Conservation (phyloP, 2,113 vertebrate species). For the Grammomys dolichurus region DNA sequence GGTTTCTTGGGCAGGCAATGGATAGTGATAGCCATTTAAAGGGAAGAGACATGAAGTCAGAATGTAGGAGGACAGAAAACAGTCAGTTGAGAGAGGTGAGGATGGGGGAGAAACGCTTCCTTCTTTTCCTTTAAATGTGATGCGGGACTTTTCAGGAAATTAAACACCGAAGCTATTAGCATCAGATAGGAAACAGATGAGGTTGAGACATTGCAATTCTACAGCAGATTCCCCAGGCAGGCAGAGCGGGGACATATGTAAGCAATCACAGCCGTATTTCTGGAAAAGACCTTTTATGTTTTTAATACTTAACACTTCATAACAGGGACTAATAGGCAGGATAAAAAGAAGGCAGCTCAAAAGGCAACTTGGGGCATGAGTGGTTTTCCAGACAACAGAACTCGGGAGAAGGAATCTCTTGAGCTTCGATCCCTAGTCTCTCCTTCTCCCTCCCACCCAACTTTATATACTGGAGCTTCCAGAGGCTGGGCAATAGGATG, state of each 20-base stretch:
- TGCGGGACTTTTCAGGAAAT: constrained; percentile 90
- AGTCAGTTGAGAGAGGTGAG: constrained; percentile 59
- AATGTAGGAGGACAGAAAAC: constrained; percentile 68
- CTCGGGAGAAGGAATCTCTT: background rate
- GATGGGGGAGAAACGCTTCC: constrained; percentile 71
- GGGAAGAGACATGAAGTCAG: constrained; percentile 66
- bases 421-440: constrained; percentile 33
- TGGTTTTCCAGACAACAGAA: constrained; percentile 86
- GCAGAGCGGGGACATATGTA: constrained; percentile 87
- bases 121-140: constrained; percentile 87
- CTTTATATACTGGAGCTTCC: background rate
- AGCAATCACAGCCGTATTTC: constrained; percentile 89
- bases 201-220: constrained; percentile 83
- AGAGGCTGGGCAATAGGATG: background rate
- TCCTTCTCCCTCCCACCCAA: constrained; percentile 1
- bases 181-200: constrained; percentile 92
- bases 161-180: constrained; percentile 89
- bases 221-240: constrained; percentile 83
- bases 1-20: constrained; percentile 37
- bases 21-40: constrained; percentile 72
- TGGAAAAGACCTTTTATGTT: constrained; percentile 90
- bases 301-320: constrained; percentile 93
- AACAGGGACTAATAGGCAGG: constrained; percentile 89
- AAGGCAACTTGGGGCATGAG: constrained; percentile 80
- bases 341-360: constrained; percentile 85